These are phyloP conservation scores for Abscondita cerata DNA, from an alignment of 2,888 invertebrate species.

Conservation along the genomic window DNA sequence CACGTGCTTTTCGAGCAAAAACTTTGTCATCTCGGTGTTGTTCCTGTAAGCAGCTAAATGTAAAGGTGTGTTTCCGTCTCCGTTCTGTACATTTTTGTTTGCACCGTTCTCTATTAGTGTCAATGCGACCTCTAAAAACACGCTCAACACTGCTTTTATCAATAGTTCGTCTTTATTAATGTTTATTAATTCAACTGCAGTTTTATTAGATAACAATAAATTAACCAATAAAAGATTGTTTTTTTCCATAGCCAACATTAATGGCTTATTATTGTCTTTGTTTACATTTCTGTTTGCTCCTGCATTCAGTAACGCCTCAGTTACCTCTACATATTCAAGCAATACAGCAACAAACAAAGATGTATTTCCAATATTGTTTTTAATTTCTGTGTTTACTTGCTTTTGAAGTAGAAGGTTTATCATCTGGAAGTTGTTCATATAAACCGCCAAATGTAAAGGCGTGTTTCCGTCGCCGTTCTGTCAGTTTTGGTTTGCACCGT, in stretches of 20 bases:
- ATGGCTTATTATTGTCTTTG: background rate
- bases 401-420: no score
- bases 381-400: no score
- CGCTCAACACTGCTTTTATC: background rate
- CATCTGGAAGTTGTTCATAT: no score
- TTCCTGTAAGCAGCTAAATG: background rate
- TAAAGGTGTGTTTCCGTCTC: background rate
- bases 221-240: background rate
- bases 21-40: no score
- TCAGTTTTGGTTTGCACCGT: background rate
- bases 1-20: no score
- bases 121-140: background rate
- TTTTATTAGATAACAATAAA: background rate
- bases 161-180: background rate
- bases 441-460: background rate
- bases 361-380: no score
- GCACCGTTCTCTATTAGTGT: background rate
- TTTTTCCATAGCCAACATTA: background rate
- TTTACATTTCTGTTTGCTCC: slow-evolving; percentile 3
- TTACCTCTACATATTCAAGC: background rate
- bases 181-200: background rate
- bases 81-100: background rate
- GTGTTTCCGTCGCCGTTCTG: background rate
- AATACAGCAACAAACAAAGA: no score
- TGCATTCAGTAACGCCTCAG: background rate